phyloP scores from a whole-genome alignment of 2,797 vertebrate genomes.

The Spinibarbus caldwelli region DNA sequence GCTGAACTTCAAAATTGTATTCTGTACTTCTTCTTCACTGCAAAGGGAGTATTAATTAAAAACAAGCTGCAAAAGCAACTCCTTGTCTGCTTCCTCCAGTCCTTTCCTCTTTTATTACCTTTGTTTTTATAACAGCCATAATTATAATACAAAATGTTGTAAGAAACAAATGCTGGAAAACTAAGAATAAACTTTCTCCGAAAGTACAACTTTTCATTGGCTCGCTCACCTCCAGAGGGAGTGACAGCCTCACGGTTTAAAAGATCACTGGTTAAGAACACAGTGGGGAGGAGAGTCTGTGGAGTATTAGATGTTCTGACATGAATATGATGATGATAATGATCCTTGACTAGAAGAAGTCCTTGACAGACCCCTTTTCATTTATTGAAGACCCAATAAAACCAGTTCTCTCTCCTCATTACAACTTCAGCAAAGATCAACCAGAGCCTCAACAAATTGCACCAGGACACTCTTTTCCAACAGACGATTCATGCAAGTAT shows the following conservation, averaged over 20 bases:
- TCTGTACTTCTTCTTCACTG: no score
- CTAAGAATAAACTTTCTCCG: background rate
- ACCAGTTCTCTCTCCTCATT: background rate
- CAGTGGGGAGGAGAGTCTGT: background rate
- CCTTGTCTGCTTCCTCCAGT: no score
- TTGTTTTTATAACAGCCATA: no score
- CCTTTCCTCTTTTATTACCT: no score
- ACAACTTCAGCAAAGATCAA: background rate
- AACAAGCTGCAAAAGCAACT: no score
- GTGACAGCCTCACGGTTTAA: background rate
- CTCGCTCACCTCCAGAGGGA: background rate
- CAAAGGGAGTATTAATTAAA: no score
- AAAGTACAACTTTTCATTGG: background rate
- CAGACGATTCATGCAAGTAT: no score
- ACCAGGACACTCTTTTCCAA: background rate
- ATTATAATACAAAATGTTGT: no score
- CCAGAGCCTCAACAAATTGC: background rate
- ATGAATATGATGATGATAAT: background rate
- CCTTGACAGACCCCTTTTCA: background rate
- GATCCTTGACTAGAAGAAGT: background rate
- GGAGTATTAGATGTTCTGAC: background rate
- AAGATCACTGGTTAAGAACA: background rate
- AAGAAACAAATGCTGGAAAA: background rate
- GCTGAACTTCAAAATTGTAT: no score
- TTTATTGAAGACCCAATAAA: background rate